phyloP scores from a whole-genome alignment of 2,797 vertebrate genomes.

The Perdix hodgsoniae region DNA sequence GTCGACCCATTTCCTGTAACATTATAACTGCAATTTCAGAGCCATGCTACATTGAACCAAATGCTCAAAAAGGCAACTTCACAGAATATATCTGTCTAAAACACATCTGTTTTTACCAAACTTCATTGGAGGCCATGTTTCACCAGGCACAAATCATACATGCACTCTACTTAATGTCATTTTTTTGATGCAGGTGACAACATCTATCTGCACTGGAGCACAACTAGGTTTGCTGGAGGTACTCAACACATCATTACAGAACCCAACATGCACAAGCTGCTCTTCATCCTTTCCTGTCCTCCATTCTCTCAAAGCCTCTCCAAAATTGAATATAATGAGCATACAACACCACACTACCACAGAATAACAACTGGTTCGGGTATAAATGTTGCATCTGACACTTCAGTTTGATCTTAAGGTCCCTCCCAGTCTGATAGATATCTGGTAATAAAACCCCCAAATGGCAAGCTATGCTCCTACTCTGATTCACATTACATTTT shows the following conservation, averaged over 20 bases:
- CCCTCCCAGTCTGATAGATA: background rate
- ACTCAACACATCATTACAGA: background rate
- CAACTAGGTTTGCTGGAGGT: constrained; percentile 6
- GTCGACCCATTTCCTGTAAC: background rate
- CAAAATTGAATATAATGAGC: background rate
- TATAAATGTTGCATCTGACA: background rate
- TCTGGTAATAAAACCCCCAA: background rate
- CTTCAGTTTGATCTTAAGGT: constrained; percentile 1
- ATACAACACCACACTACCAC: rapidly evolving
- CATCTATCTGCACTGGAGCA: background rate
- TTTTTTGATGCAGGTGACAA: background rate
- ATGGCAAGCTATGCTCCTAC: background rate
- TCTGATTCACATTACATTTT: background rate
- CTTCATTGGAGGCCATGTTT: background rate
- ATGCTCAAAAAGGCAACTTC: background rate
- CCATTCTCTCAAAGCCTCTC: background rate
- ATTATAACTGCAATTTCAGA: background rate
- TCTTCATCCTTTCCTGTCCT: background rate
- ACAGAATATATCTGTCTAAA: background rate
- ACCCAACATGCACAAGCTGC: background rate
- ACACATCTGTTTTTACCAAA: background rate
- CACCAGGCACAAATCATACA: background rate
- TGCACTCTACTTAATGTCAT: background rate
- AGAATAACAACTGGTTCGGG: background rate
- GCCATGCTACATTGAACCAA: background rate